These are phyloP conservation scores for Salvelinus alpinus DNA, from an alignment of 2,113 vertebrate genomes.

Conservation along the genomic window DNA sequence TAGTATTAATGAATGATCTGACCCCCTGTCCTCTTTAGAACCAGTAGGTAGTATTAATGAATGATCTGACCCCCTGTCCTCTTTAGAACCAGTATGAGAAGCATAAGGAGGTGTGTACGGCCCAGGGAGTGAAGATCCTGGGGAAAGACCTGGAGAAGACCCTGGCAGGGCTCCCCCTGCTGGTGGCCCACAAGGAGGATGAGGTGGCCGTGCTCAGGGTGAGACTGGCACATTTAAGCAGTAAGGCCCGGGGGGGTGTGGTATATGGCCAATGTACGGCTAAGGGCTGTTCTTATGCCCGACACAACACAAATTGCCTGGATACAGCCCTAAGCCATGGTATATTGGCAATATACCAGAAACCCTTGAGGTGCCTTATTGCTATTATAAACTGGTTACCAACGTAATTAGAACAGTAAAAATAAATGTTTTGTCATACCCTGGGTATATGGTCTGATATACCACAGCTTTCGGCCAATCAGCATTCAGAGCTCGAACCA, in stretches of 20 bases:
- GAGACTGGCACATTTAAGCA: conserved; percentile 23
- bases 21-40: not conserved
- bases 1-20: not conserved
- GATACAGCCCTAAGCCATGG: not conserved
- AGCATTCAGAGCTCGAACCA: too few relatives aligned
- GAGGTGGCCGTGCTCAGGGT: conserved; percentile 94
- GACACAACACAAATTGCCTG: not conserved
- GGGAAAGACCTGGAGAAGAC: conserved; percentile 97
- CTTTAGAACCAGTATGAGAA: conserved; percentile 93
- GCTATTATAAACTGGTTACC: too few relatives aligned
- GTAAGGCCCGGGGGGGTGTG: too few relatives aligned
- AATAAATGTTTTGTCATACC: too few relatives aligned
- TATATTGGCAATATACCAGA: too few relatives aligned
- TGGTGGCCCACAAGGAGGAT: conserved; percentile 92
- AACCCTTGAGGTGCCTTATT: too few relatives aligned
- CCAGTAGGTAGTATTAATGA: not conserved
- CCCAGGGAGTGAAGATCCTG: conserved; percentile 97
- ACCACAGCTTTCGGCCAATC: too few relatives aligned
- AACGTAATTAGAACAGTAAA: too few relatives aligned
- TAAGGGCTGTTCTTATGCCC: too few relatives aligned
- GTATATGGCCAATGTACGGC: too few relatives aligned
- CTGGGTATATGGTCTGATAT: too few relatives aligned
- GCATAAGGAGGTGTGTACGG: conserved; percentile 92
- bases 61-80: not conserved
- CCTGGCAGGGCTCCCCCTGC: conserved; percentile 89